Evolutionary conservation across 1,140 invertebrate genomes (phyloP).

Genomic region (Microplitis mediator): DNA sequence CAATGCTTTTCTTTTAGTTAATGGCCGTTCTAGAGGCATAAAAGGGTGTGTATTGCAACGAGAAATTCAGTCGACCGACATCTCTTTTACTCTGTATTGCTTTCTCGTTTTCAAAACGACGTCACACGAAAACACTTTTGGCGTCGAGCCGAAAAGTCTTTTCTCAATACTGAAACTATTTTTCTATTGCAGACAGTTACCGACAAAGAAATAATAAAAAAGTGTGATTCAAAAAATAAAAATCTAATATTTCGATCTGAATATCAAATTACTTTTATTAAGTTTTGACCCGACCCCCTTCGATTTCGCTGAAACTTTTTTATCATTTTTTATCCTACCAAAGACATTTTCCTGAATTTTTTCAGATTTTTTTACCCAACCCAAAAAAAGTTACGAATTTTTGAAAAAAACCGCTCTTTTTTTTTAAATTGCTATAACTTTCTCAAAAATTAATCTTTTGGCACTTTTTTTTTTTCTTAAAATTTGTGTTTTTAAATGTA

Average conservation of each 20-base stretch:
- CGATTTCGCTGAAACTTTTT: no score
- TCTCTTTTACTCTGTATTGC: constrained; percentile 7
- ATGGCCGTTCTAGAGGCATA: constrained; percentile 36
- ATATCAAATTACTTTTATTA: no score
- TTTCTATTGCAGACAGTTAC: not conserved
- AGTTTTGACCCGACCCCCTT: no score
- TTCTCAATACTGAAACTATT: constrained; percentile 7
- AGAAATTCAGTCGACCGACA: constrained; percentile 19
- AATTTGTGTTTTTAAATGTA: no score
- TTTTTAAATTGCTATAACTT: no score
- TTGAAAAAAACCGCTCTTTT: no score
- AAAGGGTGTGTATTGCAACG: constrained; percentile 16
- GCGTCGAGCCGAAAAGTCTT: not conserved
- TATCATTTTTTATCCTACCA: no score
- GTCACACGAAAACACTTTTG: not conserved
- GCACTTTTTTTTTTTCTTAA: no score
- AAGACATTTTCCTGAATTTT: no score
- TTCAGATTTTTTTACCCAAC: no score
- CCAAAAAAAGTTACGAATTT: no score
- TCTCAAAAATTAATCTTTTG: no score
- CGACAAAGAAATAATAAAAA: constrained; percentile 1
- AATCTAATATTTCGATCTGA: not conserved
- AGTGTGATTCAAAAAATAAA: not conserved
- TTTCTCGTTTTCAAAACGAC: not conserved
- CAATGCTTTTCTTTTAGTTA: constrained; percentile 27